Base-by-base conservation (phyloP, 2,113 vertebrate genomes). In the Oryzias celebensis region DNA sequence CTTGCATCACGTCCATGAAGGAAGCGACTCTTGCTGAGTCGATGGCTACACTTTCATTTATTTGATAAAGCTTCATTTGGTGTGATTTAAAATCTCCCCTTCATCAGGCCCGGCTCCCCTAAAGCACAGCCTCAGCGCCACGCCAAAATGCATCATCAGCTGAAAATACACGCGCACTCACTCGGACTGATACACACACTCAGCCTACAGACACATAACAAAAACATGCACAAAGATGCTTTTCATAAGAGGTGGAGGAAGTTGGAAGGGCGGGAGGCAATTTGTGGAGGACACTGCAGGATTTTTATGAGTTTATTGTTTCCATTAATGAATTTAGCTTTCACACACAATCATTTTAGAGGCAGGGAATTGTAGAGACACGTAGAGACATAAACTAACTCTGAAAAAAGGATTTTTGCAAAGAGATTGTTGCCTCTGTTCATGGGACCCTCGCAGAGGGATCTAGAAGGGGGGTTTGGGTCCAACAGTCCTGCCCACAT, bases 61-160 rank as follows among this genome's bases (percentile, higher is more conserved):
- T 88, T 85, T 88, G 84, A 85, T 88, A 82, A 88, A 86, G 76
- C 84, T 87, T 88, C 84, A 82, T 88, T 87, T 85, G 83, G 74
- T 85, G 81, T 84, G 85, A 85, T 87, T 87, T 88, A 88, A 87
- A 84, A 78, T 84, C 80, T 84, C 82, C 74, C 73, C 78, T 75
- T 84, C 82, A 86, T 85, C 84, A 85, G 83, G 44, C 75, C 69
- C 65, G 14, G 47, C 75, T 84, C 83, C 70, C 48, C 79, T 78
- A 82, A 78, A 82, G 81, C 86, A 79, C 81, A 66, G 70, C 69
- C 79, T 81, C 79, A 79, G 83, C 74, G 66, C 79, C 79, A 66
- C 20, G 14, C 68, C 80, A 72, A 68, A 86, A 69, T 59, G 80
- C 86, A 82, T 85, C 78, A 80, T 88, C 86, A 87, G 86, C 86